A percentile compares a stretch with the other conserved stretches of the same genome.
Evolutionary conservation across 2,113 vertebrate genomes (phyloP).

Genomic region (Centropus bengalensis): DNA sequence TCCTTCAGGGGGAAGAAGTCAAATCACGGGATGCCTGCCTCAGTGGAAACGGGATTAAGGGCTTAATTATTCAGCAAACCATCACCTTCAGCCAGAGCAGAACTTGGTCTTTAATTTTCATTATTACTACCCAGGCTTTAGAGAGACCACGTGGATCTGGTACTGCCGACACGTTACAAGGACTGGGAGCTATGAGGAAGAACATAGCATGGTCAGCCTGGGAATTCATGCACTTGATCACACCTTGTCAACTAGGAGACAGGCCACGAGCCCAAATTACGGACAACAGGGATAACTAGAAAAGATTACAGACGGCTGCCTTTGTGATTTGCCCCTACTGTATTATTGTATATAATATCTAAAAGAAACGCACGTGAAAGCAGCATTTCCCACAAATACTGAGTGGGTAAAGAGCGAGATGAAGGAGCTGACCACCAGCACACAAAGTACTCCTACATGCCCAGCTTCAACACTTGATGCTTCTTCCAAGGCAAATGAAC

Average conservation of each 20-base stretch:
- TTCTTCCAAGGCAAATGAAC: not conserved
- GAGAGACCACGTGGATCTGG: not conserved
- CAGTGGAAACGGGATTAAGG: not conserved
- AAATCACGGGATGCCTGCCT: not conserved
- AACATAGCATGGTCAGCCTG: not conserved
- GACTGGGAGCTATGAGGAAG: not conserved
- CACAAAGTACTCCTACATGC: not conserved
- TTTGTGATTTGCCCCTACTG: not conserved
- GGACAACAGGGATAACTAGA: not conserved
- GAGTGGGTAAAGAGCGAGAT: not conserved
- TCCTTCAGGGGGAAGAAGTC: not conserved
- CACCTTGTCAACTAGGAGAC: not conserved
- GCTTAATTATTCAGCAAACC: not conserved
- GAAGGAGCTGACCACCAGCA: not conserved
- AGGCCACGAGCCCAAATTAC: not conserved
- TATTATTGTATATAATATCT: not conserved
- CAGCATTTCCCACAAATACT: not conserved
- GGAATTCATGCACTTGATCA: not conserved
- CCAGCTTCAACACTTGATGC: not conserved
- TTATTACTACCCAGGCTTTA: not conserved
- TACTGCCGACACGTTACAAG: not conserved
- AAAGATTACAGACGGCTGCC: not conserved
- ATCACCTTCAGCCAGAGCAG: not conserved
- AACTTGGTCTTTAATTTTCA: not conserved
- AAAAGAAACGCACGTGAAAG: not conserved